These are phyloP conservation scores for Pseudopipra pipra DNA, from an alignment of 2,113 vertebrate genomes.

Conservation along the genomic window DNA sequence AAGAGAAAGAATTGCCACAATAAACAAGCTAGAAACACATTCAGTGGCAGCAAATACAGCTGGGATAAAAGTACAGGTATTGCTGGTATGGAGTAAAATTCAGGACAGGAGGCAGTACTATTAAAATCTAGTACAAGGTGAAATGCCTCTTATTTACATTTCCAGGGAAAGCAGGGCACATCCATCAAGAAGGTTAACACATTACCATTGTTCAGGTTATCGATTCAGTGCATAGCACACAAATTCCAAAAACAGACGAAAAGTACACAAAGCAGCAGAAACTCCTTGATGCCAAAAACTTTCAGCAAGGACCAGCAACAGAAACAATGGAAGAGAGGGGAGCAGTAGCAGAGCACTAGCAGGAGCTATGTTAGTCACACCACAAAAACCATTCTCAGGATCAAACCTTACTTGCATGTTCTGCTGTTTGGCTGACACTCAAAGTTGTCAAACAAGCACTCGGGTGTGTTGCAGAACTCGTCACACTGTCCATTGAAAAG, in stretches of 20 bases:
- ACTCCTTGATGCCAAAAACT: background rate
- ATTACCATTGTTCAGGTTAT: background rate
- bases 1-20: background rate
- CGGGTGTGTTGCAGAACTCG: constrained; percentile 85
- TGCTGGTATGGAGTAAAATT: background rate
- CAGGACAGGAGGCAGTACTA: background rate
- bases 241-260: background rate
- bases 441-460: constrained; percentile 93
- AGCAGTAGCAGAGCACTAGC: background rate
- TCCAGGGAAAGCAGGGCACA: background rate
- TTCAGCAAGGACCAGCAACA: background rate
- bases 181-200: background rate
- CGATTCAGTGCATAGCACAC: background rate
- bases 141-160: background rate
- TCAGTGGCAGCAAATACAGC: background rate
- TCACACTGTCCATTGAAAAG: constrained; percentile 87
- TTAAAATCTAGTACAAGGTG: background rate
- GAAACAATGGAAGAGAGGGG: background rate
- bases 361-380: constrained; percentile 19
- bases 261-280: constrained; percentile 25
- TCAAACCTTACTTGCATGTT: constrained; percentile 84
- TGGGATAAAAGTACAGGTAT: background rate
- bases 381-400: background rate
- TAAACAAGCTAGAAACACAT: background rate
- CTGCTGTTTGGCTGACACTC: constrained; percentile 79